These are phyloP conservation scores for Orussus abietinus DNA, from an alignment of 1,140 invertebrate genomes.

Conservation along the genomic window DNA sequence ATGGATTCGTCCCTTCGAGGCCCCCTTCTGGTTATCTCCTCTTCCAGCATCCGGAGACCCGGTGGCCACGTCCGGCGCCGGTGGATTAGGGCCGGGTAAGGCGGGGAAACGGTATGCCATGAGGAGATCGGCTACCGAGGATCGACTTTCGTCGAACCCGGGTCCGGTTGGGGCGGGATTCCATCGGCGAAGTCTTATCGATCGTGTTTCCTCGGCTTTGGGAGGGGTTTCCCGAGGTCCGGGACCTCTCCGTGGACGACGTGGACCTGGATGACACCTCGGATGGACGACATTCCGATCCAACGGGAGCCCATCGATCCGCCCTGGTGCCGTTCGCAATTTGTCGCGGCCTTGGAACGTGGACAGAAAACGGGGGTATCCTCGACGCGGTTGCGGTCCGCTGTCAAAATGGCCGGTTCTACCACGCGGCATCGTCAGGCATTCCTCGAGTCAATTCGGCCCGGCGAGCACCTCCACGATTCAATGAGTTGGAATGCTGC, in stretches of 20 bases:
- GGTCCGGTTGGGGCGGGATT: constrained; percentile 18
- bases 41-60: not conserved
- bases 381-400: constrained; percentile 2
- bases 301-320: not conserved
- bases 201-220: constrained; percentile 37
- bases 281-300: not conserved
- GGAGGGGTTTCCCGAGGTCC: constrained; percentile 24
- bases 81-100: not conserved
- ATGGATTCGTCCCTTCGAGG: not conserved
- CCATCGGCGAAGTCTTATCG: constrained; percentile 24
- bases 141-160: constrained; percentile 22
- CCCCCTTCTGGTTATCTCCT: not conserved
- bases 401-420: not conserved
- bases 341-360: not conserved
- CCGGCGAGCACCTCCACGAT: constrained; percentile 23
- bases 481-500: constrained; percentile 43
- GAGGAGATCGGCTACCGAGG: constrained; percentile 1
- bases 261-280: not conserved
- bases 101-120: not conserved
- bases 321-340: not conserved
- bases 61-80: not conserved
- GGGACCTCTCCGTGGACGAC: constrained; percentile 31
- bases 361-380: constrained; percentile 21
- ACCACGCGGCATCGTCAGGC: not conserved
- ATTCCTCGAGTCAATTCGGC: constrained; percentile 13